Evolutionary conservation across 2,797 vertebrate species (phyloP), one percentile per base, ranked within the genome.

Genomic region (Hippocampus kuda): DNA sequence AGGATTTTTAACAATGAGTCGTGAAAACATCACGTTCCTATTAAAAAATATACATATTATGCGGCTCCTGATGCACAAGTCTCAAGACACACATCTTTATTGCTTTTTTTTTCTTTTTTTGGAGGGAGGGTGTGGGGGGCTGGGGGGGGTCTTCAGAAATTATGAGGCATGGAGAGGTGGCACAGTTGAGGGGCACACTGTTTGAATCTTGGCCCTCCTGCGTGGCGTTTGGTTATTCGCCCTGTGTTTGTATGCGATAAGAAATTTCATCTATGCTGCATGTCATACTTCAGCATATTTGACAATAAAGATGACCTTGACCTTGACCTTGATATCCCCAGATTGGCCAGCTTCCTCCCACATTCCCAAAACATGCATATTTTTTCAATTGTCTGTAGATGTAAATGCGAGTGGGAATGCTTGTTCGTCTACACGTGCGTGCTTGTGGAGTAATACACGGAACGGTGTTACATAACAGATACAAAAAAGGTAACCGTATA

Each of bases 1-100:
- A 72, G 41, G 56, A 44, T 8, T 68, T 61, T 38, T 68, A 70
- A 68, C 53, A 70, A 56, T 30, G 59, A 61, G 27, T 13, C 34
- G 30, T 59, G 8, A 34, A 30, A 9, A 9, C 5, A 4, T 9
- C 30, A 20, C 59, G 18, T 38, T 34, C 59, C 20, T 38, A 34
- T 49, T 22, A 26, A 46, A 63, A 63, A n/a, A 63, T 34, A 41
- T 10, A 63, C 26, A 48, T 48, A 16, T 48, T 48, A 16, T 18
- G 46, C 15, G 5, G 13, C 16, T 48, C 46, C 18, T 51, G 18
- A 18, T 18, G 48, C 56, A 57, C 24, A 6, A 60, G 6, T 60
- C 16, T 60, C 57, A 8, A 20, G 20, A 53, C 51, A 53, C 51
- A 53, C 22, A 2, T 5, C 46, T 13, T 48, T 48, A 16, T 48